These are phyloP conservation scores for Heterodera carotae DNA, from an alignment of 1,140 invertebrate species.

Conservation along the genomic window DNA sequence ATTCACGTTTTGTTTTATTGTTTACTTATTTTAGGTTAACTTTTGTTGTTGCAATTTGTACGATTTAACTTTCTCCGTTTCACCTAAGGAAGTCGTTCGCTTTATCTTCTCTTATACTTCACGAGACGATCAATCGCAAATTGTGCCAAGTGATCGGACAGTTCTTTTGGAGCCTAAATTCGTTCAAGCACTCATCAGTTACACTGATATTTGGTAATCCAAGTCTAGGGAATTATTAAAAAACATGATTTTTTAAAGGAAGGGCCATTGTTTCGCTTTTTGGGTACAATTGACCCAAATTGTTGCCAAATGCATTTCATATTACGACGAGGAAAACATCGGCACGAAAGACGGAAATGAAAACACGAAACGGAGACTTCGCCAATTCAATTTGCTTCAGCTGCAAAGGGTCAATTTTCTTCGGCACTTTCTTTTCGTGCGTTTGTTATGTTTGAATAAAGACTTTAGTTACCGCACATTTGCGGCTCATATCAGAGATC, in stretches of 20 bases:
- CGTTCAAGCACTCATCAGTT: conserved; percentile 38
- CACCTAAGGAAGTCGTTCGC: conserved; percentile 21
- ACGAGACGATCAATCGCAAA: conserved; percentile 10
- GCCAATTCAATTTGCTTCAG: conserved; percentile 35
- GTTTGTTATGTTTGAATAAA: too few species aligned
- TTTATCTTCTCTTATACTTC: conserved; percentile 50
- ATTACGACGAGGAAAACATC: background rate
- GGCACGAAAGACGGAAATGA: background rate
- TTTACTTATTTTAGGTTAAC: too few species aligned
- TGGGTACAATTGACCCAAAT: conserved; percentile 40
- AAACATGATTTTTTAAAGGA: conserved; percentile 17
- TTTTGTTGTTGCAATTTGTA: too few species aligned
- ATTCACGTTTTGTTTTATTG: too few species aligned
- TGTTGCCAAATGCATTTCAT: conserved; percentile 26
- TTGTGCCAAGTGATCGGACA: conserved; percentile 16
- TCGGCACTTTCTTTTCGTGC: conserved; percentile 30
- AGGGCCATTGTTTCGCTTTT: conserved; percentile 32
- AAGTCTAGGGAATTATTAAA: background rate
- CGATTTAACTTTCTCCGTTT: too few species aligned
- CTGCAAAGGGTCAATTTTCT: conserved; percentile 33
- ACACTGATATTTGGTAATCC: conserved; percentile 41
- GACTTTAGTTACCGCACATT: too few species aligned
- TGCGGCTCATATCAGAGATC: too few species aligned
- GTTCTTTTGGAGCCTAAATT: conserved; percentile 40
- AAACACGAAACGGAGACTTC: conserved; percentile 28